Base-by-base conservation (phyloP, 1,140 invertebrate species). In the Aphaenogaster floridana region DNA sequence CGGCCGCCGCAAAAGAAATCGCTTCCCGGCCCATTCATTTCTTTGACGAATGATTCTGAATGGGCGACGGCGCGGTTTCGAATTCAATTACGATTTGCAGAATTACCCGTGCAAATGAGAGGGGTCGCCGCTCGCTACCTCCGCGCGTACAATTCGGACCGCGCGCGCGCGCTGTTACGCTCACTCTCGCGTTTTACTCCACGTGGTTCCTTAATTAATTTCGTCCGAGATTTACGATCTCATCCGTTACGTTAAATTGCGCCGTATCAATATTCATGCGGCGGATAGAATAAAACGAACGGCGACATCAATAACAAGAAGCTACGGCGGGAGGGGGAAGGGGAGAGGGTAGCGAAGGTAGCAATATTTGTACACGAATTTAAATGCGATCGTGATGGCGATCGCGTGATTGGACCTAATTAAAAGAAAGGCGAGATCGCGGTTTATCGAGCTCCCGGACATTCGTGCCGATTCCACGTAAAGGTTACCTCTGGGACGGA, bases 51-150 rank as follows among this genome's bases (percentile, higher is more conserved):
- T 91, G 90, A 89, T 86, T 66, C 66, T 36, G 87, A 77, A 59
- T 52, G 21, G 57, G 59, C 34, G 61, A 66, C 17, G 52, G 79
- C 50, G 50, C 71, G 72, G 76, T 89, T 86, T 86, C 89, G 84
- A 88, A 91, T 91, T 91, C 90, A 91, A 91, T 91, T 91, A 91
- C 88, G 50, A 91, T 91, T 91, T 91, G 88, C 86, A 57, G 90
- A 88, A 91, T 91, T 91, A 88, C 85, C 90, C 90, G 90, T 91
- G 90, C 90, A 91, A 91, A 91, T 91, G 90, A 89, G 85, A 71
- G 54, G 77, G 36, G 61, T 63, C 63, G 66, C 59, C 80, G 39
- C 54, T 9, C 39, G 42, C 69, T 54, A 21, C 50, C 48, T 64
- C 45, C 36, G 50, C 15, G 68, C 52, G 57, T 48, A 66, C 72